Evolutionary conservation across 2,797 vertebrate genomes (phyloP).

Genomic region (Menidia menidia): DNA sequence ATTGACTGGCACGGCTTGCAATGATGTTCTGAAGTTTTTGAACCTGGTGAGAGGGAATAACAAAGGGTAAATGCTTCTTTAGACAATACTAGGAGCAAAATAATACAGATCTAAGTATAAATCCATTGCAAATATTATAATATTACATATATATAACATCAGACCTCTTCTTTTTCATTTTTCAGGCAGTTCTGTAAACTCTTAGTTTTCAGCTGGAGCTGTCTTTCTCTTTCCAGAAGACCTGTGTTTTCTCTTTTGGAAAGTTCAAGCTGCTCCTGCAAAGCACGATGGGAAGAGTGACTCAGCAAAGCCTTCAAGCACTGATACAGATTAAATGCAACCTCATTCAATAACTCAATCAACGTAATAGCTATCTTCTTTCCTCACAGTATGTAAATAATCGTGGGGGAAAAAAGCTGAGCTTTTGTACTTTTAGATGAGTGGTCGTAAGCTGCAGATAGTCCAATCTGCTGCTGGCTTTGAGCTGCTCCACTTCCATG

Average conservation of each 20-base stretch:
- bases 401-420: neutral
- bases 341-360: too few species aligned
- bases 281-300: neutral
- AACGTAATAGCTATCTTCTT: neutral
- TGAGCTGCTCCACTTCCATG: constrained; percentile 91
- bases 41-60: constrained; percentile 79
- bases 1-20: constrained; percentile 93
- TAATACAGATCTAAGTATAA: neutral
- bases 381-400: constrained; percentile 2
- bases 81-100: neutral
- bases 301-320: neutral
- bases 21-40: constrained; percentile 95
- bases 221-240: constrained; percentile 91
- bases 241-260: constrained; percentile 90
- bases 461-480: constrained; percentile 88
- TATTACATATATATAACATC: neutral
- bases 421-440: constrained; percentile 85
- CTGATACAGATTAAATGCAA: neutral
- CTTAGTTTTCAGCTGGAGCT: constrained; percentile 91
- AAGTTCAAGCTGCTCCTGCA: constrained; percentile 91
- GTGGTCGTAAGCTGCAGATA: constrained; percentile 87
- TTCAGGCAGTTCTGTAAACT: constrained; percentile 92
- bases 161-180: constrained; percentile 97
- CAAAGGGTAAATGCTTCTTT: neutral
- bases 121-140: neutral